Evolutionary conservation across 2,888 invertebrate genomes (phyloP), one percentile per base, ranked within the genome.

Genomic region (Drosophila atripex): DNA sequence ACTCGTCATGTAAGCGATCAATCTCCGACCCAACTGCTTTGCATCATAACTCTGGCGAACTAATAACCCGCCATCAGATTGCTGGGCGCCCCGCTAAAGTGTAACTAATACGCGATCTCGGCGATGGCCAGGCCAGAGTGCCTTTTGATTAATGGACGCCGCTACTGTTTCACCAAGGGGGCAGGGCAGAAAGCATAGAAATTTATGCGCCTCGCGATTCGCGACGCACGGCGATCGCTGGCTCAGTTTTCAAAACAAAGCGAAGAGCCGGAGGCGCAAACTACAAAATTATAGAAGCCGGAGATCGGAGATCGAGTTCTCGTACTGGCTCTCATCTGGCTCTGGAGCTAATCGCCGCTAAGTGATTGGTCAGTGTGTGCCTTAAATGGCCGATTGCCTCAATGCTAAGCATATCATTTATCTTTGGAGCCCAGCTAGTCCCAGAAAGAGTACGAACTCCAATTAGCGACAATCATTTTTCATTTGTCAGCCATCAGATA

Each of bases 91-190:
- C 38, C 39, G 66, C 52, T 28, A 66, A 73, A 84, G 82, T 80
- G 79, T 82, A 79, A 79, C 82, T 82, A 82, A 82, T 85, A 79
- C 63, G 73, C 63, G 59, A 72, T 56, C 72, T 54, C 43, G 14
- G 35, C 23, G 46, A 11, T 53, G 50, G 43, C 56, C 21, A 35
- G 35, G 51, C 51, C 25, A 41, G 21, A 60, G 60, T 70, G 80
- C 79, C 74, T 76, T 83, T 85, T 83, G 82, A 83, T 83, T 83
- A 83, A 83, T 83, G 82, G 60, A 63, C 60, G 76, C 86, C 86
- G 82, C 82, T 85, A 83, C 82, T 79, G 82, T 83, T 82, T 79
- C 25, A 16, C 14, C n/a, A 21, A 53, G 59, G 14, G 23, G n/a
- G 18, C 16, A 5, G 14, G 18, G 14, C 18, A 38, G 45, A 64